Conservation (phyloP, 2,797 vertebrate species). For the Poecilia picta region DNA sequence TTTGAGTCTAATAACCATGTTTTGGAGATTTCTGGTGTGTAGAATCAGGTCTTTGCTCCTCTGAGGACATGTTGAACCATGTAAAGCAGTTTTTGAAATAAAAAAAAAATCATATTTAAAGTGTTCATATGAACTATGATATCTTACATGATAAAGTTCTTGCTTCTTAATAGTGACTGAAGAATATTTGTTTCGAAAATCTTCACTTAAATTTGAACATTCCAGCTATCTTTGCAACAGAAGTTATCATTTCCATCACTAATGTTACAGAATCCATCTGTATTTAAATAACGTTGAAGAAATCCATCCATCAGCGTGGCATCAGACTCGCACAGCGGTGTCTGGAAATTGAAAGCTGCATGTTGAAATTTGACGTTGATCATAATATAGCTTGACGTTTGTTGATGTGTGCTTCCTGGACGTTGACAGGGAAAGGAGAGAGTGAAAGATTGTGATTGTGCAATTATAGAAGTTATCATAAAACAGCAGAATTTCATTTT, state of each 20-base stretch:
- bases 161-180: neutral
- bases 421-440: neutral
- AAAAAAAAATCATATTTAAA: neutral
- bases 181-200: neutral
- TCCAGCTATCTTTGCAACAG: neutral
- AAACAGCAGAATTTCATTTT: too few relatives aligned
- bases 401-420: neutral
- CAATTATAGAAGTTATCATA: neutral
- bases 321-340: neutral
- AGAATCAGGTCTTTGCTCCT: neutral
- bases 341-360: neutral
- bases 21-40: neutral
- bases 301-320: neutral
- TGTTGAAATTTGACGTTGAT: neutral
- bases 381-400: neutral
- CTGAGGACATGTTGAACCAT: neutral
- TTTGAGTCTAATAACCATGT: neutral
- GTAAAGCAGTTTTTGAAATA: neutral
- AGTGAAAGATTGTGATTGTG: neutral
- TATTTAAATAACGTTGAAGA: neutral
- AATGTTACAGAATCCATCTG: neutral
- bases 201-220: too few relatives aligned
- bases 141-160: neutral
- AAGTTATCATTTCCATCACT: neutral
- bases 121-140: neutral